A percentile compares a stretch with the other conserved stretches of the same genome.
Evolutionary conservation across 92 coral and sea anemone species (phyloP).

Genomic region (Heliopora coerulea): DNA sequence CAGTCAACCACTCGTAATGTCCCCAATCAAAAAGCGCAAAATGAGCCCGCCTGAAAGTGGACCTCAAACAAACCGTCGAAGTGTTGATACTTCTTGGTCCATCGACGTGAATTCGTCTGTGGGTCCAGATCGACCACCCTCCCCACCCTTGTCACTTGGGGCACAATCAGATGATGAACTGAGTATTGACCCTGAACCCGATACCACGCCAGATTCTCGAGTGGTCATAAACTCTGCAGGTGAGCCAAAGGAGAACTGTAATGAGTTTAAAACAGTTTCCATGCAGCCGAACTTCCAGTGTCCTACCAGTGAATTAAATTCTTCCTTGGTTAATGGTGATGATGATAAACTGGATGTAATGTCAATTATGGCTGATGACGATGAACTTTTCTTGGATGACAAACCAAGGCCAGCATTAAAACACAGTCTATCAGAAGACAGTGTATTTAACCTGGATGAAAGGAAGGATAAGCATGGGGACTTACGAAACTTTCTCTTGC

Average conservation of each 20-base stretch:
- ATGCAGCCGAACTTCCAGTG: neutral
- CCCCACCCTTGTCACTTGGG: constrained; percentile 29
- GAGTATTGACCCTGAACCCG: neutral
- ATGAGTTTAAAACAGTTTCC: neutral
- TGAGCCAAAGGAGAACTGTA: neutral
- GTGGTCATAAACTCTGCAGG: neutral
- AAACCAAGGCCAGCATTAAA: constrained; percentile 10
- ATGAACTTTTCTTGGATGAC: constrained; percentile 11
- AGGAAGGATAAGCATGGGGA: neutral
- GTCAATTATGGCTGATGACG: constrained; percentile 38
- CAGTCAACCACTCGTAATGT: neutral
- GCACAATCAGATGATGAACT: constrained; percentile 28
- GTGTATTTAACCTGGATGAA: constrained; percentile 4
- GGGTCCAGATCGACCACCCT: constrained; percentile 7
- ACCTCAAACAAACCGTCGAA: neutral
- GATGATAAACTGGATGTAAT: constrained; percentile 32
- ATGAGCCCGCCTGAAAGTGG: constrained; percentile 2
- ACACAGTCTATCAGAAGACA: constrained; percentile 33
- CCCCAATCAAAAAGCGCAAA: constrained; percentile 15
- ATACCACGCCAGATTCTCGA: neutral
- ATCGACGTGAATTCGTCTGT: neutral
- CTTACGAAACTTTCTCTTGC: constrained; percentile 5
- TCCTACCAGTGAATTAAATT: neutral
- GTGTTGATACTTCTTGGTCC: neutral
- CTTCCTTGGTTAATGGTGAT: neutral